These are phyloP conservation scores for Leucopsar rothschildi DNA, from an alignment of 2,113 vertebrate species.

Conservation along the genomic window DNA sequence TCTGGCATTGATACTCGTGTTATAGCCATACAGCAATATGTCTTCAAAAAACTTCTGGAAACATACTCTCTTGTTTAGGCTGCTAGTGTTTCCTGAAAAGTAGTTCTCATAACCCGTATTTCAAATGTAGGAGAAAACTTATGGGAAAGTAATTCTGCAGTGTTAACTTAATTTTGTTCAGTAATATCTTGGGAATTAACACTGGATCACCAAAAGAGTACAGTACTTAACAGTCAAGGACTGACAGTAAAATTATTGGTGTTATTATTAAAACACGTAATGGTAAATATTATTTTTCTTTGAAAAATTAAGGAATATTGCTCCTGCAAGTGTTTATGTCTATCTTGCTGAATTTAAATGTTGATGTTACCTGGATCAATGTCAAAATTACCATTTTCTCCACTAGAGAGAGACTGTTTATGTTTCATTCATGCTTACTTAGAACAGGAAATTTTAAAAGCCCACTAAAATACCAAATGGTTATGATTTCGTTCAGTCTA, in stretches of 20 bases:
- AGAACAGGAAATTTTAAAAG: neutral
- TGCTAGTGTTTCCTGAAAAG: neutral
- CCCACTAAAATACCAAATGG: neutral
- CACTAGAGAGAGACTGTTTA: neutral
- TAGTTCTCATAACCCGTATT: neutral
- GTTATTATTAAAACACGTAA: neutral
- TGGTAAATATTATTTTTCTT: neutral
- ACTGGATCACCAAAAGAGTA: accelerated
- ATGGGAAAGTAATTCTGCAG: neutral
- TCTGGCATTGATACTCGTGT: neutral
- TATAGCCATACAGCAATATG: neutral
- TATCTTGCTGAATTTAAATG: neutral
- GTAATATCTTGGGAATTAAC: neutral
- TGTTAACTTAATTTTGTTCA: neutral
- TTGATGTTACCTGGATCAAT: neutral
- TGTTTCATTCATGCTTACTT: neutral
- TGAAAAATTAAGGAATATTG: neutral
- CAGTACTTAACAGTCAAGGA: neutral
- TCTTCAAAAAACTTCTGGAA: neutral
- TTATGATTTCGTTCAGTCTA: neutral
- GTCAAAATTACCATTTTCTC: neutral
- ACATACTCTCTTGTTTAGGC: neutral
- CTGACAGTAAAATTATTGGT: neutral
- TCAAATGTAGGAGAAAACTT: neutral
- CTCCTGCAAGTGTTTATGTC: neutral